A percentile compares a stretch with the other conserved stretches of the same genome.
phyloP scores from a whole-genome alignment of 2,888 invertebrate species.

The Schizaphis graminum region DNA sequence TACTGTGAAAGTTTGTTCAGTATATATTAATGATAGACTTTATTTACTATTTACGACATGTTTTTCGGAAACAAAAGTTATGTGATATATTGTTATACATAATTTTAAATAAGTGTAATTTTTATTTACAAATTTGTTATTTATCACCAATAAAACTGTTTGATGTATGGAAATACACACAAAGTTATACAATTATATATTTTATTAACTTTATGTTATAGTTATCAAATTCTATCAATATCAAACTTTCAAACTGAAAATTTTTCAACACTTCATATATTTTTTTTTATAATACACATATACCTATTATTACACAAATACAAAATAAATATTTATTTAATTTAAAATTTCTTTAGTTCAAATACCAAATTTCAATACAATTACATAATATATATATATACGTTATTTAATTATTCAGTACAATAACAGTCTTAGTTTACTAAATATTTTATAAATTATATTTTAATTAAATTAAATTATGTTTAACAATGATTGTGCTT shows the following conservation, averaged over 20 bases:
- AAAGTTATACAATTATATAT: too few species aligned
- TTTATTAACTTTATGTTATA: not conserved
- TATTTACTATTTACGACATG: not conserved
- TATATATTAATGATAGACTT: not conserved
- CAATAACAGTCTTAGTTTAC: slow-evolving; percentile 24
- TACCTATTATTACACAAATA: not conserved
- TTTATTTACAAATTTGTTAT: not conserved
- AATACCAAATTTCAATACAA: not conserved
- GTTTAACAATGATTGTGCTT: not conserved
- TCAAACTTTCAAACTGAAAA: not conserved
- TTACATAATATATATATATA: not conserved
- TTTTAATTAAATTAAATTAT: not conserved
- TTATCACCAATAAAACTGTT: too few species aligned
- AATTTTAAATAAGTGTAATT: not conserved
- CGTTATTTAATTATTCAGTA: not conserved
- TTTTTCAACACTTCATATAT: not conserved
- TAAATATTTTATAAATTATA: slow-evolving; percentile 15
- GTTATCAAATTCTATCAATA: not conserved
- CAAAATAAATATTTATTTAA: slow-evolving; percentile 3
- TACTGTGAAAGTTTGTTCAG: not conserved
- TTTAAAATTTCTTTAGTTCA: not conserved
- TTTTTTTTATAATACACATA: not conserved
- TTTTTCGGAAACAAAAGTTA: not conserved
- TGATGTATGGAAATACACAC: too few species aligned
- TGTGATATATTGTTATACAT: not conserved